These are phyloP conservation scores for Trinorchestia longiramus DNA, from an alignment of 1,140 invertebrate genomes.

Conservation along the genomic window DNA sequence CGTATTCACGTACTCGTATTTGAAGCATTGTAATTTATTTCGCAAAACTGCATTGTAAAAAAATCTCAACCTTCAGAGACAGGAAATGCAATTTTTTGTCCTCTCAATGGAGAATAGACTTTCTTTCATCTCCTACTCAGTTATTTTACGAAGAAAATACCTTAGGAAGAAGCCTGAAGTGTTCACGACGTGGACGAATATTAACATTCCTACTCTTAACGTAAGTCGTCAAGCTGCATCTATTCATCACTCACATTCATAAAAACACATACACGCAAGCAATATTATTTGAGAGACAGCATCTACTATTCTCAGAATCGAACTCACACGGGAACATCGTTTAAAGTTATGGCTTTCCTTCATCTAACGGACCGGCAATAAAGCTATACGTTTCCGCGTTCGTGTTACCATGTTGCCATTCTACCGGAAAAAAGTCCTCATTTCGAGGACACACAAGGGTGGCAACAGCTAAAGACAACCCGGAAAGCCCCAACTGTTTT, in stretches of 20 bases:
- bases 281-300: not conserved
- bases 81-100: not conserved
- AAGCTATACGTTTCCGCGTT: slow-evolving; percentile 14
- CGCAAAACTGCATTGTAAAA: not conserved
- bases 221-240: not conserved
- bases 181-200: not conserved
- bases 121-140: not conserved
- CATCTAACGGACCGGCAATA: not conserved
- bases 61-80: not conserved
- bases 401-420: not conserved
- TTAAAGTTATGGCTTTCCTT: not conserved
- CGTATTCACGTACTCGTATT: not conserved
- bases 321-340: not conserved
- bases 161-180: not conserved
- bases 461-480: not conserved
- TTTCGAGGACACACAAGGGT: not conserved
- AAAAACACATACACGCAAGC: not conserved
- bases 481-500: slow-evolving; percentile 8
- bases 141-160: not conserved
- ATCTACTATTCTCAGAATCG: not conserved
- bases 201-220: not conserved
- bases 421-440: slow-evolving; percentile 20
- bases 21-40: not conserved
- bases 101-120: not conserved
- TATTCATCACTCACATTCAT: not conserved